phyloP scores from a whole-genome alignment of 2,113 vertebrate species.

The Scartelaos histophorus region DNA sequence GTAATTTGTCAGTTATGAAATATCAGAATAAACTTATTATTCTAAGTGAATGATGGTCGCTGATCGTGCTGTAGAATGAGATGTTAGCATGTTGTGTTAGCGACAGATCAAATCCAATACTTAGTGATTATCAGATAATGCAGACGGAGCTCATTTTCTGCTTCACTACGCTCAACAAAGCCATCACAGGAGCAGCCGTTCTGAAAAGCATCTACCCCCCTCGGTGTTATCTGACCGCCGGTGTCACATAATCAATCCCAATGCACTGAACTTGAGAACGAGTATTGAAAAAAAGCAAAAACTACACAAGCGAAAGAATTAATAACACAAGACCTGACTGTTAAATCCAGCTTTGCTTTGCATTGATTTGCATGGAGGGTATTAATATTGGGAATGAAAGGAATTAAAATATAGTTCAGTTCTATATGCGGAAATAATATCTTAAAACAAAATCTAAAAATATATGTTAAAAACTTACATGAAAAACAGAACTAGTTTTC shows the following conservation, averaged over 20 bases:
- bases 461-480: too few species aligned
- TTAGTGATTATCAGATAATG: constrained; percentile 36
- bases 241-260: constrained; percentile 33
- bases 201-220: constrained; percentile 18
- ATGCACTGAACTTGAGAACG: neutral
- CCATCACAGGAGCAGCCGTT: neutral
- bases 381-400: neutral
- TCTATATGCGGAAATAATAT: too few species aligned
- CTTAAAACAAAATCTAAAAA: too few species aligned
- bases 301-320: neutral
- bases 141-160: constrained; percentile 49
- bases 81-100: constrained; percentile 22
- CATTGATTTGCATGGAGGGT: neutral
- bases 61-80: constrained; percentile 23
- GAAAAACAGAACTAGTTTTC: too few species aligned
- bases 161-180: constrained; percentile 36
- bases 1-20: too few species aligned
- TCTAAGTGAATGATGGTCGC: constrained; percentile 17
- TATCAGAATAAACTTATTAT: too few species aligned
- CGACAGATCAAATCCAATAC: constrained; percentile 33
- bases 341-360: neutral
- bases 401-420: neutral
- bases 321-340: neutral
- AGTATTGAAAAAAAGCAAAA: constrained; percentile 1
- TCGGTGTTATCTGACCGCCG: constrained; percentile 15